Base-by-base conservation (phyloP, 1,140 invertebrate species). In the Himalopsyche phryganea region DNA sequence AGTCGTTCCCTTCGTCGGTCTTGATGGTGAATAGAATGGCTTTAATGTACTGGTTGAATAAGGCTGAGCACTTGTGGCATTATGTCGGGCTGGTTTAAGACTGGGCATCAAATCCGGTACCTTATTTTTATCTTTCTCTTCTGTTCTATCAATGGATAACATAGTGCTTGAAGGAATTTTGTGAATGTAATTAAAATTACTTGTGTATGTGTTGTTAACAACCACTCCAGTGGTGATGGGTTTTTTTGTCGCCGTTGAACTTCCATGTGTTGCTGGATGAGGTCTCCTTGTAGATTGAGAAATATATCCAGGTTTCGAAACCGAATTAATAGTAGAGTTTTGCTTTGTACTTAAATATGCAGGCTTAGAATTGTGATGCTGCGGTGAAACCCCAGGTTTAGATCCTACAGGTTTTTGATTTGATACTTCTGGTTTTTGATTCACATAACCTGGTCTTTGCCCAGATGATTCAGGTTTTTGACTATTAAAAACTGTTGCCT, bases 351-450 rank as follows among this genome's bases (percentile, higher is more conserved):
- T n/a, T n/a, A n/a, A n/a, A n/a, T 64, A 66, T 50, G 60, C 67
- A 47, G 67, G 65, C 3, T 62, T 63, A 18, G 58, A 18, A 10
- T 62, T 28, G 7, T 66, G 68, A n/a, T 66, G 67, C 1, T 65
- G 64, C 5, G 65, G 65, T 28, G 48, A 11, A 41, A 19, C 20
- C 56, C 28, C 51, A 51, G 63, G 53, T 69, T 65, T 69, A 61
- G 65, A 60, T 42, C 65, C 69, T 4, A 69, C 71, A 15, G 68
- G 66, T 57, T 65, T 65, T 46, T 66, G 52, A 14, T 52, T 19
- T 13, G 65, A 40, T n/a, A 51, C 48, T 49, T 67, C 65, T 15
- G 70, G 75, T 33, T 71, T 59, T 58, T 71, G 68, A 19, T 35
- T 62, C 41, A 69, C 65, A 17, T 69, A 62, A 19, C 66, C 60